Evolutionary conservation across 2,888 invertebrate species (phyloP).

Genomic region (Nudaria mundana): DNA sequence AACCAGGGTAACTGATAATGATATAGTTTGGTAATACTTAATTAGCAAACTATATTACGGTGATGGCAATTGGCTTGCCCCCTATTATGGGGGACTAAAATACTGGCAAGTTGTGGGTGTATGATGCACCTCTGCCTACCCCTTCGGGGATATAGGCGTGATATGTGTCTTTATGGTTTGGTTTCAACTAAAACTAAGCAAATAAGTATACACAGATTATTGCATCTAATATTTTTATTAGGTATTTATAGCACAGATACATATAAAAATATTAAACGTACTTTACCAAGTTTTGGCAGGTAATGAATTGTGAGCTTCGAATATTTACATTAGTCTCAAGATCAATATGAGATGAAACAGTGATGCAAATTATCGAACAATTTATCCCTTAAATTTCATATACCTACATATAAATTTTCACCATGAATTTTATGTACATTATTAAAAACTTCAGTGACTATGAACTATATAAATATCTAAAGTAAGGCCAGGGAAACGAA

Average conservation of each 20-base stretch:
- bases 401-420: constrained; percentile 22
- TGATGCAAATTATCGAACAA: constrained; percentile 49
- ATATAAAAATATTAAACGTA: constrained; percentile 79
- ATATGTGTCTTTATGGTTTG: too few species aligned
- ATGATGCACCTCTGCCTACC: too few species aligned
- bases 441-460: constrained; percentile 46
- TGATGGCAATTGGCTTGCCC: too few species aligned
- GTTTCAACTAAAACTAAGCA: background rate
- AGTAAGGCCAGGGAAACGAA: too few species aligned
- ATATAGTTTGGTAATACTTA: too few species aligned
- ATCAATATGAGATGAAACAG: constrained; percentile 41
- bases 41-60: too few species aligned
- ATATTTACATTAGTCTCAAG: constrained; percentile 56
- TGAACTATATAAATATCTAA: constrained; percentile 55
- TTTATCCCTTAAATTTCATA: constrained; percentile 40
- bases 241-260: constrained; percentile 64
- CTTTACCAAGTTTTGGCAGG: constrained; percentile 59
- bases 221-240: constrained; percentile 80
- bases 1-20: too few species aligned
- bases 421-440: constrained; percentile 52
- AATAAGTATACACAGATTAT: constrained; percentile 32
- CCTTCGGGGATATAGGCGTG: too few species aligned
- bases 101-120: too few species aligned
- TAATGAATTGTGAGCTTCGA: constrained; percentile 61
- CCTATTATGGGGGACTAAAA: too few species aligned